Evolutionary conservation across 1,140 invertebrate species (phyloP), one percentile per base, ranked within the genome.

Genomic region (Drosophila pruinosa): DNA sequence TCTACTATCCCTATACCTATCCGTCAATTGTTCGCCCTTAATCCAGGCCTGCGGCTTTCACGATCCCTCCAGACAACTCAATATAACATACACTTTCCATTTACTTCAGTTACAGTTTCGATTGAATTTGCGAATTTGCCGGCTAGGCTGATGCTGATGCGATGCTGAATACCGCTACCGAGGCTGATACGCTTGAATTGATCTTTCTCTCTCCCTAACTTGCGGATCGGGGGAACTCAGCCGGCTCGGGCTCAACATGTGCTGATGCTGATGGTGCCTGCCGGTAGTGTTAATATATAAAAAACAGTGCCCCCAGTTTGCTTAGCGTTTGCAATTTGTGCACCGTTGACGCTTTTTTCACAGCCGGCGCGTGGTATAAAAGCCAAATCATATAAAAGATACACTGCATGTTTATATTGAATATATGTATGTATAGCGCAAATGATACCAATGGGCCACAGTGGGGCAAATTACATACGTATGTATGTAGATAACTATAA

Each of bases 311-410:
- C 65, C 52, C 36, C 48, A 45, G 17, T 41, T 57, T 19, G 41
- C 62, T 38, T 3, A 28, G 22, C 57, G 21, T 36, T 63, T 61
- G 43, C 10, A 15, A 52, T 58, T 70, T 70, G 64, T 75, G 81
- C 82, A 69, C 43, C 69, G 81, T 86, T 86, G 81, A 81, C 81
- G 81, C 74, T 85, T 86, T 85, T 85, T 72, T 88, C 62, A 28
- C 68, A 54, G 39, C 45, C 34, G 76, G 61, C 80, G 80, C 81
- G 80, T 85, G 81, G 76, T 85, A 52, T 58, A 73, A 61, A 50
- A 71, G 58, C 59, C 53, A 63, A 80, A 86, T 77, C 77, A 64
- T 74, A 86, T 85, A 75, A 86, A 85, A 77, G 73, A 80, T 85
- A 81, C 73, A 67, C 31, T 74, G 59, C 57, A 52, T 85, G 81